These are phyloP conservation scores for Cygnus buccinator DNA, from an alignment of 2,113 vertebrate genomes.

Conservation along the genomic window DNA sequence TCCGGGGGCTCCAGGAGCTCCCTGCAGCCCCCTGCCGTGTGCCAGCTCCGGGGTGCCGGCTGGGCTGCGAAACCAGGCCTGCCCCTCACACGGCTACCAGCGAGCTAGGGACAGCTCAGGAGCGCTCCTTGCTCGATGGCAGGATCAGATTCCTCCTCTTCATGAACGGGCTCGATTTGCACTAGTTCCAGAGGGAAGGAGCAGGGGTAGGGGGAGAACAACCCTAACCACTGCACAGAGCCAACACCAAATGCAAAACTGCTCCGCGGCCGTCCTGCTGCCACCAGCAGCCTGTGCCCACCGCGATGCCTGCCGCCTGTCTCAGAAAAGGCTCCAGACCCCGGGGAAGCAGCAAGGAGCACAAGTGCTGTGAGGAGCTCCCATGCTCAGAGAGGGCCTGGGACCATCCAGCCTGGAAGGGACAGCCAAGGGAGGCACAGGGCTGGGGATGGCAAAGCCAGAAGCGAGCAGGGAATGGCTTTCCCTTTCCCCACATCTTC, in stretches of 20 bases:
- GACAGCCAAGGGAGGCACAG: not conserved
- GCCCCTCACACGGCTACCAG: not conserved
- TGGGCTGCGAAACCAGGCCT: not conserved
- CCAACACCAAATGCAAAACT: not conserved
- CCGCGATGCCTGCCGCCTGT: not conserved
- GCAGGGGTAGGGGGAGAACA: not conserved
- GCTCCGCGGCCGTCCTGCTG: not conserved
- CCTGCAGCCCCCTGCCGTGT: rapidly evolving
- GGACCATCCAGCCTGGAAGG: not conserved
- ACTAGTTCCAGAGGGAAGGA: not conserved
- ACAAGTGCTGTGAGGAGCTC: not conserved
- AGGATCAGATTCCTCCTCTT: not conserved
- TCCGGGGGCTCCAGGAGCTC: not conserved
- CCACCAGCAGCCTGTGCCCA: not conserved
- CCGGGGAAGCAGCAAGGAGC: not conserved
- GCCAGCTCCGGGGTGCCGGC: not conserved
- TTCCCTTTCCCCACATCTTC: not conserved
- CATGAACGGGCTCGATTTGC: not conserved
- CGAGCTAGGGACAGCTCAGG: not conserved
- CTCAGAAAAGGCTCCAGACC: not conserved
- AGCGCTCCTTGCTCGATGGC: not conserved
- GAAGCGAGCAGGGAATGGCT: too few species aligned
- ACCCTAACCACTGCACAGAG: not conserved
- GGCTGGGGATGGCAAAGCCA: too few species aligned
- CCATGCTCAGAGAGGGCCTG: not conserved